Evolutionary conservation across 2,797 vertebrate species (phyloP).

Genomic region (Vipera latastei): DNA sequence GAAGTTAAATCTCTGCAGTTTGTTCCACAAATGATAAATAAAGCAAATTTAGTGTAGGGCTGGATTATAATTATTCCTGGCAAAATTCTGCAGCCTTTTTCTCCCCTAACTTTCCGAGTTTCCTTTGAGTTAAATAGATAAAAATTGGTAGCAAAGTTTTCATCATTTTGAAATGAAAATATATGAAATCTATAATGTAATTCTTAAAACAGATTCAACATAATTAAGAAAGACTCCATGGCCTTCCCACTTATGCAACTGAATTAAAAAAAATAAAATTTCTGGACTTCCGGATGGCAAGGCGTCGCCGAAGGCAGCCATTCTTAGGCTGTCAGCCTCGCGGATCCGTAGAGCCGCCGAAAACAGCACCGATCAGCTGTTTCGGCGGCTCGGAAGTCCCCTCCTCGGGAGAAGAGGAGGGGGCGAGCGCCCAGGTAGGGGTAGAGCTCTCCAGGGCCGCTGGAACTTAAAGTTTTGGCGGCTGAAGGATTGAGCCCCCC

Average conservation of each 20-base stretch:
- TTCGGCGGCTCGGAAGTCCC: no score
- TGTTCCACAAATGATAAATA: background rate
- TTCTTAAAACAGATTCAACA: background rate
- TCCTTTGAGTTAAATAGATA: background rate
- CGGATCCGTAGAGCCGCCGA: no score
- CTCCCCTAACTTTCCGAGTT: background rate
- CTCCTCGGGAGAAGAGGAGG: no score
- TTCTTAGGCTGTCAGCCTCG: no score
- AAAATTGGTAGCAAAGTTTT: background rate
- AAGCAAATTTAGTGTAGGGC: background rate
- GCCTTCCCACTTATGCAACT: background rate
- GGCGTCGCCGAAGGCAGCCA: no score
- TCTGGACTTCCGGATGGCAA: no score
- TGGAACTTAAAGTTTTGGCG: no score
- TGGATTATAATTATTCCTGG: background rate
- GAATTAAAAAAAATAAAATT: background rate
- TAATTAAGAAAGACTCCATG: background rate
- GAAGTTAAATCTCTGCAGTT: background rate
- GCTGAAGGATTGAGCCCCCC: no score
- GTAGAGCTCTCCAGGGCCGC: no score
- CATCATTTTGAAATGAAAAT: background rate
- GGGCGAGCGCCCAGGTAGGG: no score
- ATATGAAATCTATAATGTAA: background rate
- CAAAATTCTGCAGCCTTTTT: background rate
- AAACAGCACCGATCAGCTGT: no score